Evolutionary conservation across 2,797 vertebrate species (phyloP).

Genomic region (Hyperoplus lanceolatus): DNA sequence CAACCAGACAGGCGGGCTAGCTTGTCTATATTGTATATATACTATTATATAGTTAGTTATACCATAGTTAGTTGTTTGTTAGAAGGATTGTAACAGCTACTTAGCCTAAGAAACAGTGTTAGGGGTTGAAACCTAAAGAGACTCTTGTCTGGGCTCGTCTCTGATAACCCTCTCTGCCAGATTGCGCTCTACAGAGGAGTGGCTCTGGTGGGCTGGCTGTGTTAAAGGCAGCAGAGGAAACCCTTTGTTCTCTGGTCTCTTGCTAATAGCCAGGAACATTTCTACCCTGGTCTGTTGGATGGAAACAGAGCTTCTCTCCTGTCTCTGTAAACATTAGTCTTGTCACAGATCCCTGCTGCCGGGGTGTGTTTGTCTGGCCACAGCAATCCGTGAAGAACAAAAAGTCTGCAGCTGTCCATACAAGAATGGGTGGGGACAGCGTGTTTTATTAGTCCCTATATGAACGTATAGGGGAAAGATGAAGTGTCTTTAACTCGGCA

Average conservation of each 20-base stretch:
- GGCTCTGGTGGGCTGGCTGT: constrained; percentile 59
- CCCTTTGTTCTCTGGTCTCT: constrained; percentile 80
- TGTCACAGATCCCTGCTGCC: constrained; percentile 64
- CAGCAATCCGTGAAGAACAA: constrained; percentile 60
- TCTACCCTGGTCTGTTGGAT: constrained; percentile 61
- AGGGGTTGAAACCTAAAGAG: constrained; percentile 3
- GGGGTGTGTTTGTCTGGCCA: constrained; percentile 58
- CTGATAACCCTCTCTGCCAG: constrained; percentile 46
- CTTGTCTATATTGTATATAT: neutral
- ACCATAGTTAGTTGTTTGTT: constrained; percentile 1
- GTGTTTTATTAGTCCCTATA: constrained; percentile 34
- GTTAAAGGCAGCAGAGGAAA: constrained; percentile 67
- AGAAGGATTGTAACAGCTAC: constrained; percentile 3
- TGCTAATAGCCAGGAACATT: constrained; percentile 76
- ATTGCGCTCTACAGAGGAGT: constrained; percentile 31
- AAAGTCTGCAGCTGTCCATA: constrained; percentile 73
- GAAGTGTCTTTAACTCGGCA: constrained; percentile 9
- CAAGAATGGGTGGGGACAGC: constrained; percentile 41
- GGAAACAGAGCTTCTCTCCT: constrained; percentile 71
- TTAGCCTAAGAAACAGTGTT: constrained; percentile 2
- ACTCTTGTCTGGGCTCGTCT: constrained; percentile 34
- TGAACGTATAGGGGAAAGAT: constrained; percentile 44
- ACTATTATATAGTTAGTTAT: too few species aligned
- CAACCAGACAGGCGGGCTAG: neutral
- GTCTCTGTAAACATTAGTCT: constrained; percentile 77